These are phyloP conservation scores for Sebastes schlegelii DNA, from an alignment of 2,113 vertebrate species.

Conservation along the genomic window DNA sequence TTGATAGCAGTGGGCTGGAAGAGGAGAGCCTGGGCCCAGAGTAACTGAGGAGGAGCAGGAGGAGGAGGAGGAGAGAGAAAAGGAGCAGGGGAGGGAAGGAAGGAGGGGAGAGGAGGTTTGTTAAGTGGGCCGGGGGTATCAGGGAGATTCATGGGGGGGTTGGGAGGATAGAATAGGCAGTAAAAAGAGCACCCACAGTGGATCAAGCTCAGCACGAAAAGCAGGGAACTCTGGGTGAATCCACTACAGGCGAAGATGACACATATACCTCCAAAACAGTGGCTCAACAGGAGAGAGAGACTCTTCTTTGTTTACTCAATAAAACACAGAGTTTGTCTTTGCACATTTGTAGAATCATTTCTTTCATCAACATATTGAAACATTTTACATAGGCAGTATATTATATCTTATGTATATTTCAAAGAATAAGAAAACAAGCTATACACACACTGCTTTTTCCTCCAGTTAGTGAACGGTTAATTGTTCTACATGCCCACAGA, in stretches of 20 bases:
- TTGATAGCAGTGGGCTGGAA: constrained; percentile 80
- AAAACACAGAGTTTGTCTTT: background rate
- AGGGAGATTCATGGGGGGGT: constrained; percentile 67
- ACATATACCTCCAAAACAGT: constrained; percentile 1
- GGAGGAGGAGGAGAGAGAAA: constrained; percentile 38
- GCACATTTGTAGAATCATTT: background rate
- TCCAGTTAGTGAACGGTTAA: constrained; percentile 18
- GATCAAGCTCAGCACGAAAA: constrained; percentile 10
- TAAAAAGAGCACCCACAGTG: constrained; percentile 52
- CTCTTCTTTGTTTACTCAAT: background rate
- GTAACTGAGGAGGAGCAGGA: constrained; percentile 41
- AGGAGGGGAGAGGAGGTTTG: constrained; percentile 43
- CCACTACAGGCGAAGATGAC: constrained; percentile 6
- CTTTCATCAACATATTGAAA: background rate
- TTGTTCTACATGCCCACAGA: constrained; percentile 24
- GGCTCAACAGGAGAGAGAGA: background rate
- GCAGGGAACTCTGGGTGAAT: constrained; percentile 32
- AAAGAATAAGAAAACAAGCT: background rate
- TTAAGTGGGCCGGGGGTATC: constrained; percentile 69
- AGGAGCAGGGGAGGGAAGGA: constrained; percentile 37
- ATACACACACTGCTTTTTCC: constrained; percentile 1
- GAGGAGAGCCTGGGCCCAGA: constrained; percentile 62
- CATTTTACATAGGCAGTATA: background rate
- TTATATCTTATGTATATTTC: background rate
- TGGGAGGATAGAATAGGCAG: constrained; percentile 53